Percentiles rank a stretch among this genome's conserved stretches.
Evolutionary conservation across 37 sponge, comb jelly and placozoan species (phyloP).

Genomic region (Ephydatia muelleri): DNA sequence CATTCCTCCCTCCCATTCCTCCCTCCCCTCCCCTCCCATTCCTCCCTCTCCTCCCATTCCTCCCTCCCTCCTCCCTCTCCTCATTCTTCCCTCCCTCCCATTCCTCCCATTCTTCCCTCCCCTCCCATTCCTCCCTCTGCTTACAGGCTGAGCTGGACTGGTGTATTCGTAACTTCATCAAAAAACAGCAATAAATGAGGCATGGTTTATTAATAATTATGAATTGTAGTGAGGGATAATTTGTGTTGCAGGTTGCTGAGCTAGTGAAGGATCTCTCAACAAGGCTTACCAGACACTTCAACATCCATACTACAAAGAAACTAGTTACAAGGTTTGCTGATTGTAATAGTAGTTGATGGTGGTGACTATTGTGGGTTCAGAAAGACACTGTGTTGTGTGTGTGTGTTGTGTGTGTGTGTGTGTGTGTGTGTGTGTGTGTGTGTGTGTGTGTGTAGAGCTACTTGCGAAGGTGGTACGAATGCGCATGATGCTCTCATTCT

Average conservation of each 20-base stretch:
- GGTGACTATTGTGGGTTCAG: neutral
- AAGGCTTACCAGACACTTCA: constrained; percentile 55
- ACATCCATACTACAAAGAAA: constrained; percentile 46
- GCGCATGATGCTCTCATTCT: neutral
- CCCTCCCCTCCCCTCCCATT: neutral
- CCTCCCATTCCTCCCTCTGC: neutral
- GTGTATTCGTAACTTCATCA: constrained; percentile 65
- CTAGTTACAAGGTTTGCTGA: constrained; percentile 16
- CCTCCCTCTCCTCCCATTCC: neutral
- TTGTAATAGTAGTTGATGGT: neutral
- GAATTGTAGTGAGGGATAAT: neutral
- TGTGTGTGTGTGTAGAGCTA: constrained; percentile 4
- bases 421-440: constrained; percentile 37
- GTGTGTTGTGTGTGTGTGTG: too few species aligned
- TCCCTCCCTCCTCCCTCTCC: neutral
- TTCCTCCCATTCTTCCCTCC: neutral
- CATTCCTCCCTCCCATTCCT: too few species aligned
- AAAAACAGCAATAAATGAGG: constrained; percentile 49
- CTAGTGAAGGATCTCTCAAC: constrained; percentile 60
- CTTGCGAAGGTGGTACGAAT: neutral
- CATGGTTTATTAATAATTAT: neutral
- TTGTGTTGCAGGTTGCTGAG: constrained; percentile 42
- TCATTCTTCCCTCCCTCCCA: neutral
- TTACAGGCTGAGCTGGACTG: constrained; percentile 50
- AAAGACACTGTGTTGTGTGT: too few species aligned